Base-by-base conservation (phyloP, 2,113 vertebrate species). In the Cisticola juncidis region DNA sequence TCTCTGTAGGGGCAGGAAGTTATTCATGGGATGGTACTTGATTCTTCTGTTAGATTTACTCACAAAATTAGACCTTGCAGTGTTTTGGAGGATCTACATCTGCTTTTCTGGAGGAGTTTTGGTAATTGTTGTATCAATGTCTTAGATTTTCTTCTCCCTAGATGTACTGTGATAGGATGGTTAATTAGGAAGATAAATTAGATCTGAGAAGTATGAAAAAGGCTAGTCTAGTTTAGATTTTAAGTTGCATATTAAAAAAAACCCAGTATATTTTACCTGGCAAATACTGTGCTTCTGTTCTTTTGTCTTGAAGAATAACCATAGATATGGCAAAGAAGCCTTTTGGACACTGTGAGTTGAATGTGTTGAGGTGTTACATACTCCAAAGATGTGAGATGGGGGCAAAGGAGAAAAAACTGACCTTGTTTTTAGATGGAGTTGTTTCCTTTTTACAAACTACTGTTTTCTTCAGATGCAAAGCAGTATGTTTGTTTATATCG, bases 11-110 rank as follows among this genome's bases (percentile, higher is more conserved):
- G 92, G 44, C 26, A 44, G 80, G 61, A 95, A 84, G 93, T 96
- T 95, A 53, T 84, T 88, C 20, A 53, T 74, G 88, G 88, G 91
- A 53, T 88, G 40, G 25, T 74, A 60, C 80, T 94, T 57, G 64
- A 84, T 79, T 84, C 82, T 90, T 94, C 36, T 35, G 69, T 90
- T 81, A 68, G 38, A 64, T 74, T 95, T 94, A 36, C 76, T 94
- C 61, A 36, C 65, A 86, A 64, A 88, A 71, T 88, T 42, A 65
- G n/a, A 22, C 73, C 68, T 64, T 68, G 3, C 4, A 23, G 60
- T 36, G 28, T 90, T 93, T 66, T 77, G 72, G 36, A 62, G 38
- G 54, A 38, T 83, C 35, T 50, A 31, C 50, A 25, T 29, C 35
- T 74, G 36, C 69, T 35, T 35, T 54, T 68, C 60, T 83, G 68